These are phyloP conservation scores for Pogonomyrmex californicus DNA, from an alignment of 1,140 invertebrate genomes.

Conservation along the genomic window DNA sequence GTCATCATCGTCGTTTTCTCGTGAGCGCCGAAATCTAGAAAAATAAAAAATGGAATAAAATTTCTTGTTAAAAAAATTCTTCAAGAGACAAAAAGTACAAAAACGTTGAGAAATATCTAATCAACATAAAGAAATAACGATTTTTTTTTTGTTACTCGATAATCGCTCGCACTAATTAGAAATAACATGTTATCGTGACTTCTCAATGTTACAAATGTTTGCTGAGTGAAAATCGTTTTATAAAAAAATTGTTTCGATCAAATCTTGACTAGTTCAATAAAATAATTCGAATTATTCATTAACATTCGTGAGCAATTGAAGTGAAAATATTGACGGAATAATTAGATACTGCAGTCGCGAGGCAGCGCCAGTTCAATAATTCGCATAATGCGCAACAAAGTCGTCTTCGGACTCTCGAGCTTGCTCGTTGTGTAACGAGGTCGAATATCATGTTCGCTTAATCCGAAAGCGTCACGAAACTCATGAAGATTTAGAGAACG, in stretches of 20 bases:
- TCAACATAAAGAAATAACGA: not conserved
- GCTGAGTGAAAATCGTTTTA: too few relatives aligned
- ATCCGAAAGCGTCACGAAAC: constrained; percentile 34
- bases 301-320: not conserved
- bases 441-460: constrained; percentile 38
- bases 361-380: constrained; percentile 1
- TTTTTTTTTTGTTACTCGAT: too few relatives aligned
- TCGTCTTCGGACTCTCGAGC: not conserved
- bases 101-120: not conserved
- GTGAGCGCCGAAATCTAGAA: constrained; percentile 74
- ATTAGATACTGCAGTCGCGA: not conserved
- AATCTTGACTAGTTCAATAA: not conserved
- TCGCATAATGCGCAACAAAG: constrained; percentile 22
- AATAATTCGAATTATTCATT: not conserved
- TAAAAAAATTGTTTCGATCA: not conserved
- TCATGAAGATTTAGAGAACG: constrained; percentile 38
- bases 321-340: not conserved
- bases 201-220: too few relatives aligned
- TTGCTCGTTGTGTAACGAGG: constrained; percentile 1
- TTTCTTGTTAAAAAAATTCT: not conserved
- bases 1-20: constrained; percentile 75
- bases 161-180: too few relatives aligned
- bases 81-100: not conserved
- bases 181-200: too few relatives aligned
- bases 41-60: not conserved